Conservation (phyloP, 1,140 invertebrate genomes). For the Aphelinus atriplicis region DNA sequence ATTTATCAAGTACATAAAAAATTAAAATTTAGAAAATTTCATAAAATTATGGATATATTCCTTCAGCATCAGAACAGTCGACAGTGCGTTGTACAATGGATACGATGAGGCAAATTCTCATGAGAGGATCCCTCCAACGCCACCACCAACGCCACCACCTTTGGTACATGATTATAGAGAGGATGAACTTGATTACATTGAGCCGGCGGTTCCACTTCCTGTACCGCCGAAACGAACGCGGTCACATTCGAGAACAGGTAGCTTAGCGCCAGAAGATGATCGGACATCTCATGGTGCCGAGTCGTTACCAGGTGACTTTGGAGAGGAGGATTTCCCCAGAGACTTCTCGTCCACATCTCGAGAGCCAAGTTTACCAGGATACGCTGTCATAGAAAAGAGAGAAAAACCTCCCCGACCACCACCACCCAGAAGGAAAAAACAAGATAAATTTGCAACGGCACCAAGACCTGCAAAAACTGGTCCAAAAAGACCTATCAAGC, state of each 20-base stretch:
- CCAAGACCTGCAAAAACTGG: slow-evolving; percentile 49
- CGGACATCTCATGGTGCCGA: slow-evolving; percentile 77
- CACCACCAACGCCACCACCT: slow-evolving; percentile 10
- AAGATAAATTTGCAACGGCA: slow-evolving; percentile 62
- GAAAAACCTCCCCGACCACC: slow-evolving; percentile 69
- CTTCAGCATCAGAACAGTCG: slow-evolving; percentile 25
- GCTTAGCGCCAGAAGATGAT: slow-evolving; percentile 72
- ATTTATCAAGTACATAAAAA: background rate
- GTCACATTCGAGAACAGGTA: slow-evolving; percentile 69
- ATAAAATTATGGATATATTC: background rate
- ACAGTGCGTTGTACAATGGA: slow-evolving; percentile 53
- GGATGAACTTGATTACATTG: slow-evolving; percentile 61
- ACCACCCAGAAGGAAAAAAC: slow-evolving; percentile 69
- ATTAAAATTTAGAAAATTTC: slow-evolving; percentile 9
- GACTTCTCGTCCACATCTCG: slow-evolving; percentile 35
- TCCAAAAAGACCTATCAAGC: slow-evolving; percentile 69
- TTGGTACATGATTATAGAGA: background rate
- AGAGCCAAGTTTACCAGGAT: slow-evolving; percentile 66
- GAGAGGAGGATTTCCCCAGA: slow-evolving; percentile 50
- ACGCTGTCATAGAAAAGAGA: slow-evolving; percentile 74
- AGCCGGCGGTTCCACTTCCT: slow-evolving; percentile 43
- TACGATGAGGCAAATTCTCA: slow-evolving; percentile 20
- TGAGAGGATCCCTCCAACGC: slow-evolving; percentile 32
- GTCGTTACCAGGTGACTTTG: slow-evolving; percentile 65
- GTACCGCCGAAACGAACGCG: slow-evolving; percentile 60